Evolutionary conservation across 2,113 vertebrate species (phyloP).

Genomic region (Zeus faber): DNA sequence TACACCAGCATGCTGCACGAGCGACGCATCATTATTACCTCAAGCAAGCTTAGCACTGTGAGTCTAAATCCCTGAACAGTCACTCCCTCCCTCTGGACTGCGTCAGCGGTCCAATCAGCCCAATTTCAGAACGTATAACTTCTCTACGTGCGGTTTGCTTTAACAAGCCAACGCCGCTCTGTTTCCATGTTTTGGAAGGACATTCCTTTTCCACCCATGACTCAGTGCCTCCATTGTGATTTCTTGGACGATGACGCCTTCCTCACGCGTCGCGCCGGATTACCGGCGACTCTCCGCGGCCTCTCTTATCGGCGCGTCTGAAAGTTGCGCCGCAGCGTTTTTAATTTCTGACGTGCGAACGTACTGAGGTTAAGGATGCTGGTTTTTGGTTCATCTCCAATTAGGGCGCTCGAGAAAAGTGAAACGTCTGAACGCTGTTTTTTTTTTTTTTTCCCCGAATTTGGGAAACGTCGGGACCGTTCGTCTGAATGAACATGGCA

Average conservation of each 20-base stretch:
- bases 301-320: neutral
- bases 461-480: constrained; percentile 17
- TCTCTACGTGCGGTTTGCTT: too few species aligned
- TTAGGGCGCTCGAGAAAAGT: neutral
- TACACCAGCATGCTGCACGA: constrained; percentile 97
- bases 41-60: constrained; percentile 98
- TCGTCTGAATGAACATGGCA: constrained; percentile 48
- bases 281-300: too few species aligned
- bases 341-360: neutral
- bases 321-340: neutral
- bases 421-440: neutral
- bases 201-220: neutral
- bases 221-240: neutral
- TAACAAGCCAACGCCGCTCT: too few species aligned
- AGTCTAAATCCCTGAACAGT: too few species aligned
- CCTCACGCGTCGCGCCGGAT: too few species aligned
- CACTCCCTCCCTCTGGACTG: too few species aligned
- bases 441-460: constrained; percentile 18
- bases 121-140: too few species aligned
- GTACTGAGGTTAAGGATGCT: neutral
- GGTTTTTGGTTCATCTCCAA: constrained; percentile 21
- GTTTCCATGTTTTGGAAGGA: neutral
- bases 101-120: too few species aligned
- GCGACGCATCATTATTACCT: constrained; percentile 92
- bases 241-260: neutral